Evolutionary conservation across 2,113 vertebrate genomes (phyloP), one percentile per base, ranked within the genome.

Genomic region (Misgurnus anguillicaudatus): DNA sequence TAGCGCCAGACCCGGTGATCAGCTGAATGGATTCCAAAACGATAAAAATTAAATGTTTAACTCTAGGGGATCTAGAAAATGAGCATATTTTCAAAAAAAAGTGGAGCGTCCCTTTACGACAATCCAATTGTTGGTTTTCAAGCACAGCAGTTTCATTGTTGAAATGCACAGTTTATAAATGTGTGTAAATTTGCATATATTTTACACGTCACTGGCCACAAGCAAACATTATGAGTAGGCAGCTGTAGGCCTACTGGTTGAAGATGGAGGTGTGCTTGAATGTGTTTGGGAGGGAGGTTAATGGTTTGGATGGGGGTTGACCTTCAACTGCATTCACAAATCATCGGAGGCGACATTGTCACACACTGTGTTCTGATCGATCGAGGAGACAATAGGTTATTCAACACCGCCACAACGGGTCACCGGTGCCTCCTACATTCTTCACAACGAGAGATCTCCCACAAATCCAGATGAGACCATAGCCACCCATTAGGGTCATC

Each of bases 271-370:
- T 57, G 7, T 41, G n/a, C 7, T 4, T 55, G 16, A 4, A 41
- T 53, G 61, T 19, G 38, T 77, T 82, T 55, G 42, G 42, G 42
- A 68, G 53, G n/a, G 31, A 42, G 48, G 6, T 16, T 7, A 38
- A 31, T 76, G 61, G 45, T 24, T 73, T 77, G 75, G 65, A 67
- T 53, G 39, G 39, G 66, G 17, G 53, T 62, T 77, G 77, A 86
- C 84, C 84, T 86, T 82, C 79, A 77, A 61, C 71, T 38, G 68
- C 82, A 77, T 81, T 86, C 82, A 76, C 84, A 81, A 81, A 83
- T 83, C 82, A 83, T 61, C 8, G 48, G 62, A 62, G 24, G 72
- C 62, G 51, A 67, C 66, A 80, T 64, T 79, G 81, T 85, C 67
- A 66, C 42, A 48, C 72, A 73, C 82, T 83, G 82, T 83, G 58